Conservation (phyloP, 2,888 invertebrate species). For the Eristalis tenax region DNA sequence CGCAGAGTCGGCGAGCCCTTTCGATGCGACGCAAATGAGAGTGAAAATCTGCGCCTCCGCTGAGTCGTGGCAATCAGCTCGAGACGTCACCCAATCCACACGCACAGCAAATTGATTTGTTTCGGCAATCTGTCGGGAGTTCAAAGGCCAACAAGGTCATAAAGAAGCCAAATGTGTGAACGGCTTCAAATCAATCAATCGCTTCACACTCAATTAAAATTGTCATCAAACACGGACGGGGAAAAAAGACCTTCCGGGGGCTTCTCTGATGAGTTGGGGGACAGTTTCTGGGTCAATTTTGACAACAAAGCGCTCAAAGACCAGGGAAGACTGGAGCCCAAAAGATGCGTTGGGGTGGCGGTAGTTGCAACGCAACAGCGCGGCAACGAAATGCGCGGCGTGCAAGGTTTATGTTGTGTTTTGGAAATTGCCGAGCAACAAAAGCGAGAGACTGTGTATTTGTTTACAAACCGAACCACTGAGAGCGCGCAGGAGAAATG, state of each 20-base stretch:
- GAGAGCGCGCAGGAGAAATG: neutral
- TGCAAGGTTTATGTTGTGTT: neutral
- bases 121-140: constrained; percentile 1
- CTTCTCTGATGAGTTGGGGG: too few species aligned
- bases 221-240: constrained; percentile 50
- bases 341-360: neutral
- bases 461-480: neutral
- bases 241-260: constrained; percentile 11
- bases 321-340: too few species aligned
- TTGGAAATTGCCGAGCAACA: neutral
- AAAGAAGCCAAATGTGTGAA: neutral
- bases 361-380: neutral
- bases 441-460: neutral
- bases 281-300: neutral
- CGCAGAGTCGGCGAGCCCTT: too few species aligned
- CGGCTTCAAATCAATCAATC: constrained; percentile 20
- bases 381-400: neutral
- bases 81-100: neutral
- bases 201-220: constrained; percentile 50
- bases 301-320: too few species aligned
- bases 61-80: neutral
- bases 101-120: constrained; percentile 20
- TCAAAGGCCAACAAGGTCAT: constrained; percentile 32
- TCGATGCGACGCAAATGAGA: too few species aligned
- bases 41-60: neutral